Conservation (phyloP, 2,113 vertebrate genomes). For the human (Homo sapiens) region GRCh38 chr11:2280501-2281000, state of each 20-base stretch:
- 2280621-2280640: background rate
- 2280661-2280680: background rate
- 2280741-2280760: too few species aligned
- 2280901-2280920: background rate
- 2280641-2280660: background rate
- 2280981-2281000: background rate
- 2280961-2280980: background rate
- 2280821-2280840: background rate
- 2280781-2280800: rapidly evolving
- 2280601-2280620: background rate
- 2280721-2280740: rapidly evolving
- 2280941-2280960: background rate
- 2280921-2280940: background rate
- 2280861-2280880: background rate
- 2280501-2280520: background rate
- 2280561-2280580: background rate
- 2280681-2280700: background rate
- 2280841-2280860: background rate
- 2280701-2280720: background rate
- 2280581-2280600: background rate
- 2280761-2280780: rapidly evolving
- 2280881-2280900: background rate
- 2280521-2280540: background rate
- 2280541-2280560: background rate
- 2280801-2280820: background rate